Conservation (phyloP, 2,797 vertebrate genomes). For the Pipistrellus pipistrellus region DNA sequence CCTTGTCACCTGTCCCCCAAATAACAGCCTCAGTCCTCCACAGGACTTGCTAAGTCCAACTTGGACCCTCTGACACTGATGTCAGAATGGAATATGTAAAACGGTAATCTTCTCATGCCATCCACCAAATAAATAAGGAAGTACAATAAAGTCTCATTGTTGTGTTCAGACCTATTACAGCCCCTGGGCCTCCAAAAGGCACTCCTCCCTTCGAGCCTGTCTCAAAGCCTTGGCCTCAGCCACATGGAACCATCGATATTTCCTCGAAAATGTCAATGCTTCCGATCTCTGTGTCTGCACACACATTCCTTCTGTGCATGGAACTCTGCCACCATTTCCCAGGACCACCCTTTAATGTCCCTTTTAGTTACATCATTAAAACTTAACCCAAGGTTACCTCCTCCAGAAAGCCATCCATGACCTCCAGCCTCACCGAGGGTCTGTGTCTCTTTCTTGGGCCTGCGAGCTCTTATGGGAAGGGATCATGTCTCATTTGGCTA, state of each 20-base stretch:
- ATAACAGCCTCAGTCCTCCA: not conserved
- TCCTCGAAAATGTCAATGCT: not conserved
- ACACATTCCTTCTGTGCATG: not conserved
- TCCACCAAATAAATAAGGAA: not conserved
- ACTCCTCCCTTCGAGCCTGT: not conserved
- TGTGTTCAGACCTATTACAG: not conserved
- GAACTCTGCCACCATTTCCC: not conserved
- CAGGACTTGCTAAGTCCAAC: not conserved
- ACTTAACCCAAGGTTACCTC: not conserved
- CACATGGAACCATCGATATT: not conserved
- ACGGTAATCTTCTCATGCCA: not conserved
- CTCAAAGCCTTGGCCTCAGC: not conserved
- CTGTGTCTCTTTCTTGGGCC: not conserved
- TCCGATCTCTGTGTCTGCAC: not conserved
- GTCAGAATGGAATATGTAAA: not conserved
- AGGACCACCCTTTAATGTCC: not conserved
- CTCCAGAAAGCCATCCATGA: not conserved
- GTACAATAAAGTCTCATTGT: not conserved
- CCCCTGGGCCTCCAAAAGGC: not conserved
- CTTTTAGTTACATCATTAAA: not conserved
- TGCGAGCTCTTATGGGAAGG: not conserved
- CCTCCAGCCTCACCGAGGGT: not conserved
- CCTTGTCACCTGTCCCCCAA: not conserved
- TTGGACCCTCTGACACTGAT: not conserved
- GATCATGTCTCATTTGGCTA: not conserved